A percentile compares a stretch with the other conserved stretches of the same genome.
These are phyloP conservation scores for Spialia ferax DNA, from an alignment of 2,888 invertebrate genomes.

Conservation along the genomic window DNA sequence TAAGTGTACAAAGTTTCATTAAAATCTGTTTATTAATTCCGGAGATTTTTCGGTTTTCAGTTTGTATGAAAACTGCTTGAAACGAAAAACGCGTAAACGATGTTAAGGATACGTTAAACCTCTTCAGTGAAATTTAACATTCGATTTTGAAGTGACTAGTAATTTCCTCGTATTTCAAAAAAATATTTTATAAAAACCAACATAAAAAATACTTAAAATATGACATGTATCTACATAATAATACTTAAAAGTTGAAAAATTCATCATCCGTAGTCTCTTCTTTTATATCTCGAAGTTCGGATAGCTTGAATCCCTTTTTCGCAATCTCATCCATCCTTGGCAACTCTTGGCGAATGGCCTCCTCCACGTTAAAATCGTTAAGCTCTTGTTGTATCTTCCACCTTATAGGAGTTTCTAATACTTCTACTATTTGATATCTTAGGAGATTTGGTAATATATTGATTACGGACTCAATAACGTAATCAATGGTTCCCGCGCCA, in stretches of 20 bases:
- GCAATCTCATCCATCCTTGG: constrained; percentile 86
- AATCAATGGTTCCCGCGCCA: constrained; percentile 92
- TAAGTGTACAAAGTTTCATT: no score
- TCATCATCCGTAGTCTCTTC: constrained; percentile 49
- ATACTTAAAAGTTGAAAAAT: constrained; percentile 55
- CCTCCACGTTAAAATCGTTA: constrained; percentile 89
- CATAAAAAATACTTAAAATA: background rate
- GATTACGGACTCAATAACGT: constrained; percentile 89
- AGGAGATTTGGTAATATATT: constrained; percentile 92
- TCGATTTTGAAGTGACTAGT: background rate
- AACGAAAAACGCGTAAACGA: no score
- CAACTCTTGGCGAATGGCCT: constrained; percentile 88
- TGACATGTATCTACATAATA: background rate
- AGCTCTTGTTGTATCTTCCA: constrained; percentile 89
- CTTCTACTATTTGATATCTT: constrained; percentile 92
- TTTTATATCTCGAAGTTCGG: constrained; percentile 42
- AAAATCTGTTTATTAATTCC: no score
- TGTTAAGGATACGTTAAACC: no score
- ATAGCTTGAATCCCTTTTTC: constrained; percentile 58
- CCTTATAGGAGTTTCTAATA: constrained; percentile 90
- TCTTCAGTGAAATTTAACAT: no score
- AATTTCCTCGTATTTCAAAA: background rate
- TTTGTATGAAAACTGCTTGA: no score
- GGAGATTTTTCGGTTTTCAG: no score
- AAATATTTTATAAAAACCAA: background rate